phyloP scores from a whole-genome alignment of 2,888 invertebrate genomes.

The Ophioninae sp. region DNA sequence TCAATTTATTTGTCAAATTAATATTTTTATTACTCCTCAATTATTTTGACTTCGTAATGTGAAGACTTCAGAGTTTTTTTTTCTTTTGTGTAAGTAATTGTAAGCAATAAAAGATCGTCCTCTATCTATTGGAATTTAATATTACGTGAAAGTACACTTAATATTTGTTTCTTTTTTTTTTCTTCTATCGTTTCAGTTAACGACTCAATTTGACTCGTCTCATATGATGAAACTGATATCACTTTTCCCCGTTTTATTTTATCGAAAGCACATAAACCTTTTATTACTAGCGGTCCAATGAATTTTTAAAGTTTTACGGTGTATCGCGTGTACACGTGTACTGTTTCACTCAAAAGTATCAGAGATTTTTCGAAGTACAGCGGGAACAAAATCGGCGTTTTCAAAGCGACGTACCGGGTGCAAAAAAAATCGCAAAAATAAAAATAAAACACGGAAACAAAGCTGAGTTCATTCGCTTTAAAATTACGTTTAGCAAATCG shows the following conservation, averaged over 20 bases:
- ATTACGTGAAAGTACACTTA: constrained; percentile 9
- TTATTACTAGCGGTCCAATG: constrained; percentile 41
- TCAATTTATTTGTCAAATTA: too few species aligned
- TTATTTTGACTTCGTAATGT: background rate
- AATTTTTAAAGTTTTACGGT: constrained; percentile 46
- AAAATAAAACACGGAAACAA: too few species aligned
- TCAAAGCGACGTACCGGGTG: too few species aligned
- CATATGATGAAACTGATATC: background rate
- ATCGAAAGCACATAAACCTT: constrained; percentile 10
- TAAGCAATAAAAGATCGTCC: background rate
- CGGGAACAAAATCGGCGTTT: too few species aligned
- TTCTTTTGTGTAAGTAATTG: background rate
- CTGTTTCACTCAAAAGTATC: too few species aligned
- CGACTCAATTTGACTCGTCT: constrained; percentile 2
- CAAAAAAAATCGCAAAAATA: too few species aligned
- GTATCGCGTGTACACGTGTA: background rate
- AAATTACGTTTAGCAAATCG: too few species aligned
- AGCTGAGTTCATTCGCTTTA: too few species aligned
- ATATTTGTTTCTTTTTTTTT: constrained; percentile 24
- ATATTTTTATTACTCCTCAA: too few species aligned
- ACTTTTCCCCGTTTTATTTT: constrained; percentile 14
- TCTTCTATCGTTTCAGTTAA: constrained; percentile 19
- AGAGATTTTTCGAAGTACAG: too few species aligned
- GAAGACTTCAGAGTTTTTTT: background rate
- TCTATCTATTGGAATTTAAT: background rate